Percentiles rank a stretch among this genome's conserved stretches.
Conservation (phyloP, 1,140 invertebrate genomes). For the Chelonus insularis region DNA sequence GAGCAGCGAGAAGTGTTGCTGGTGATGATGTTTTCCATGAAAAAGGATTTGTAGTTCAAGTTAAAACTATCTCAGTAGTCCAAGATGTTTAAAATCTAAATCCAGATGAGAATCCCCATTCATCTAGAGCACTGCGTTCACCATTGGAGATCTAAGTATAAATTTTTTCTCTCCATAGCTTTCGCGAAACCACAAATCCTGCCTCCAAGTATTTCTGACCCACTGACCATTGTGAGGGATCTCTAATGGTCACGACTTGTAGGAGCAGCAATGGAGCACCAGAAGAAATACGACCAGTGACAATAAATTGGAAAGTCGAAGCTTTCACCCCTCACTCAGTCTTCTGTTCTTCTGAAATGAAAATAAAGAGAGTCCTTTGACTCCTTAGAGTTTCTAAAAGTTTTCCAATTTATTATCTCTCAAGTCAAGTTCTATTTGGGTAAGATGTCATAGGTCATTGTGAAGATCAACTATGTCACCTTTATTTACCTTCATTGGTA, state of each 20-base stretch:
- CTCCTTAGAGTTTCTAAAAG: background rate
- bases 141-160: background rate
- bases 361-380: background rate
- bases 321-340: slow-evolving; percentile 7
- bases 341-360: background rate
- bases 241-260: background rate
- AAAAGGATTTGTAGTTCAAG: background rate
- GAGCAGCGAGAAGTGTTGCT: background rate
- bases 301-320: slow-evolving; percentile 34
- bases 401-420: background rate
- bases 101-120: background rate
- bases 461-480: too few species aligned
- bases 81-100: slow-evolving; percentile 3
- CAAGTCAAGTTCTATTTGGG: background rate
- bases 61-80: background rate
- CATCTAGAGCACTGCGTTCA: background rate
- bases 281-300: slow-evolving; percentile 30
- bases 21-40: background rate
- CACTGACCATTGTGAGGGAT: slow-evolving; percentile 23
- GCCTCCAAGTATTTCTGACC: slow-evolving; percentile 20
- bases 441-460: too few species aligned
- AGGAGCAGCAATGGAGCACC: background rate
- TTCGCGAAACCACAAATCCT: slow-evolving; percentile 10
- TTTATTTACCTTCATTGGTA: too few species aligned
- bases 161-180: slow-evolving; percentile 2